Base-by-base conservation (phyloP, 2,113 vertebrate species). In the Carettochelys insculpta region DNA sequence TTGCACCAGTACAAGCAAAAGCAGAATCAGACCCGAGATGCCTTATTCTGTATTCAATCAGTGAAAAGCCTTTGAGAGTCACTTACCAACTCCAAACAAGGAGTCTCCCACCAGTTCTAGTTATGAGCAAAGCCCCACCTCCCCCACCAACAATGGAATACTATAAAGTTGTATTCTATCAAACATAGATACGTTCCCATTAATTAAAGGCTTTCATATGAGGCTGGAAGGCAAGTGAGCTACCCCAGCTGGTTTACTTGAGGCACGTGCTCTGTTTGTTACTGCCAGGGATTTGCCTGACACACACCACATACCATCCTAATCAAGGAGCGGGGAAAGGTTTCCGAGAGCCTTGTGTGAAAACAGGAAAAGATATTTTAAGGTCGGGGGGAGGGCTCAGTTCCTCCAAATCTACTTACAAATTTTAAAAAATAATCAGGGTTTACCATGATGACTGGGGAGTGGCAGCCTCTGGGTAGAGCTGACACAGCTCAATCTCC, bases 141-240 rank as follows among this genome's bases (percentile, higher is more conserved):
- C n/a, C n/a, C n/a, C n/a, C n/a, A n/a, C 65, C n/a, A 25, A 48
- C 31, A 82, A 80, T 0, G 4, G n/a, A 78, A n/a, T 2, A 31
- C 0, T 41, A 38, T 6, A 20, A 9, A 38, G 25, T 24, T 73
- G 45, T 1, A 45, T 2, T 0, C 47, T 11, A 27, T 53, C 0
- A 86, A 43, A 58, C 0, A 0, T 58, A 43, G n/a, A 29, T 3
- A 6, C 77, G 27, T 20, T 53, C 47, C 29, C 47, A 8, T 19
- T 11, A 71, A 54, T 50, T 41, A 47, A 8, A n/a, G 65, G 52
- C n/a, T 20, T 16, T 68, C 61, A 20, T 34, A 68, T 68, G 51
- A 75, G 11, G 80, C 41, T 47, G 86, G 14, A 50, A 14, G 22
- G 82, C 41, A 52, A 88, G 75, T 1, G 34, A 78, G 75, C 65